phyloP scores from a whole-genome alignment of 37 sponge, comb jelly and placozoan genomes.

The Bolinopsis microptera region DNA sequence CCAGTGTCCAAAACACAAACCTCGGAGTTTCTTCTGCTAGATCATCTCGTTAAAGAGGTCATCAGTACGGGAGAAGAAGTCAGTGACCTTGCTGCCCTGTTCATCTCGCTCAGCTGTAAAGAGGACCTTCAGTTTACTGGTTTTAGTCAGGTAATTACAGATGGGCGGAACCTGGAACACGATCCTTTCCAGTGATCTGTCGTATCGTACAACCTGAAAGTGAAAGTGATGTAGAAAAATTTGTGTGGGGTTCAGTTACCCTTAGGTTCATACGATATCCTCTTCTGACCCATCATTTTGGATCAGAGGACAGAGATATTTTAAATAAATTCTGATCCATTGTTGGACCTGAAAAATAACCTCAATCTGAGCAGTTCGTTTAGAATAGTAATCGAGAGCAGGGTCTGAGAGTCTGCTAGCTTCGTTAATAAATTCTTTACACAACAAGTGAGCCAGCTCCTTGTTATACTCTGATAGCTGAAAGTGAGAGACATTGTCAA shows the following conservation, averaged over 20 bases:
- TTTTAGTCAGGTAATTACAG: slow-evolving; percentile 79
- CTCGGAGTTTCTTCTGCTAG: slow-evolving; percentile 73
- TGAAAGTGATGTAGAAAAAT: too few relatives aligned
- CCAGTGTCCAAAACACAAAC: too few relatives aligned
- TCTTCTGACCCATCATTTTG: too few relatives aligned
- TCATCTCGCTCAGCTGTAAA: slow-evolving; percentile 78
- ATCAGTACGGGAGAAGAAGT: slow-evolving; percentile 78
- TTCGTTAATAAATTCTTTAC: slow-evolving; percentile 60
- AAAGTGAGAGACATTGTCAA: too few relatives aligned
- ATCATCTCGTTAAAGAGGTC: slow-evolving; percentile 86
- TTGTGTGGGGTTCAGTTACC: too few relatives aligned
- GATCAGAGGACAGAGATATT: too few relatives aligned
- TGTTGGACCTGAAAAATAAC: too few relatives aligned
- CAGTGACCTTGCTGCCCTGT: slow-evolving; percentile 92
- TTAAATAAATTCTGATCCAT: too few relatives aligned
- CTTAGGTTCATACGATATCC: too few relatives aligned
- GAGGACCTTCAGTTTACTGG: slow-evolving; percentile 75
- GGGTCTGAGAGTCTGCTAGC: slow-evolving; percentile 66
- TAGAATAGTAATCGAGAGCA: slow-evolving; percentile 77
- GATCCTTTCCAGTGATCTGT: slow-evolving; percentile 87
- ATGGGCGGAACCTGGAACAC: slow-evolving; percentile 86
- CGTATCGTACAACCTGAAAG: slow-evolving; percentile 86
- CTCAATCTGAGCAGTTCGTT: slow-evolving; percentile 93
- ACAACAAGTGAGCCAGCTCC: slow-evolving; percentile 70
- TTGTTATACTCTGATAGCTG: slow-evolving; percentile 84